Conservation (phyloP, 1,140 invertebrate species). For the Olivierus martensii region DNA sequence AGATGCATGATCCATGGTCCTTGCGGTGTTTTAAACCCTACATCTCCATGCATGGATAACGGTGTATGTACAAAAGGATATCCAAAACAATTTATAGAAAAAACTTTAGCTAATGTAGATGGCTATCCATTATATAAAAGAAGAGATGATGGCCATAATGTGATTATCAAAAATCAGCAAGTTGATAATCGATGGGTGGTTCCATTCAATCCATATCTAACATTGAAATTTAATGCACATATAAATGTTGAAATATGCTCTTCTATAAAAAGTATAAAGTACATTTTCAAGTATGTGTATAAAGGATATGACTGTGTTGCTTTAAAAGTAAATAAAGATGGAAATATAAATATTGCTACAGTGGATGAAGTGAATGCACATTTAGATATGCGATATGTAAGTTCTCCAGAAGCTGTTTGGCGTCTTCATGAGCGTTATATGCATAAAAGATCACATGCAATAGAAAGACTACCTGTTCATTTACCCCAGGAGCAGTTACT, state of each 20-base stretch:
- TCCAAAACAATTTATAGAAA: slow-evolving; percentile 8
- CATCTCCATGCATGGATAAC: slow-evolving; percentile 4
- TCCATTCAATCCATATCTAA: slow-evolving; percentile 25
- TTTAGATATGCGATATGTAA: slow-evolving; percentile 18
- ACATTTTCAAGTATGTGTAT: slow-evolving; percentile 27
- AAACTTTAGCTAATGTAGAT: slow-evolving; percentile 3
- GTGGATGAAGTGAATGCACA: slow-evolving; percentile 20
- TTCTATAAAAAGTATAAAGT: slow-evolving; percentile 24
- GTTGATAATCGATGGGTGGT: slow-evolving; percentile 25
- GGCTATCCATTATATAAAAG: slow-evolving; percentile 13
- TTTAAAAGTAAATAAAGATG: background rate
- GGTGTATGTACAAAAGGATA: slow-evolving; percentile 13
- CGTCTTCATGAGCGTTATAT: slow-evolving; percentile 20
- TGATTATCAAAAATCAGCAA: background rate
- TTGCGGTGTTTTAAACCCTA: slow-evolving; percentile 19
- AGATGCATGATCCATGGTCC: slow-evolving; percentile 30
- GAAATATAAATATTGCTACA: too few species aligned
- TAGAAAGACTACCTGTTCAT: slow-evolving; percentile 33
- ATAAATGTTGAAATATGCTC: slow-evolving; percentile 27
- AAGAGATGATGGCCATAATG: slow-evolving; percentile 10
- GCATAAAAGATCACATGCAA: slow-evolving; percentile 30
- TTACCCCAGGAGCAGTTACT: slow-evolving; percentile 31
- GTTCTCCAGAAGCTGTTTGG: slow-evolving; percentile 20
- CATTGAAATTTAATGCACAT: slow-evolving; percentile 23
- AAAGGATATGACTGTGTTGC: slow-evolving; percentile 24